These are phyloP conservation scores for Alca torda DNA, from an alignment of 2,797 vertebrate species.

Conservation along the genomic window DNA sequence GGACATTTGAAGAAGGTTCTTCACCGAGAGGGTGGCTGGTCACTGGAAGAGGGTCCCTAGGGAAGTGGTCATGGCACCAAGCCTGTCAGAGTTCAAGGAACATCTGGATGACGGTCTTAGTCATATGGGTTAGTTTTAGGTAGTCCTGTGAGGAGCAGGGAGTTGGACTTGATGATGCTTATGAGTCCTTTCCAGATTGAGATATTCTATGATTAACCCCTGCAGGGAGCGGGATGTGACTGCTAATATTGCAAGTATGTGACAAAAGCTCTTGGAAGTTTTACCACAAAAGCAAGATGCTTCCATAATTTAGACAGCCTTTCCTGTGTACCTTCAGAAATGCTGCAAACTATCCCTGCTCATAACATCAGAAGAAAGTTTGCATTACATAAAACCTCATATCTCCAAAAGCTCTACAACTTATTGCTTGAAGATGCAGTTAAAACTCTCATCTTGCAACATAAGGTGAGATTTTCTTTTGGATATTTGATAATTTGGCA, in stretches of 20 bases:
- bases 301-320: background rate
- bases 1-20: background rate
- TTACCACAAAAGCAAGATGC: background rate
- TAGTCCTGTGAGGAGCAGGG: background rate
- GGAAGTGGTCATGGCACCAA: background rate
- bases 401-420: background rate
- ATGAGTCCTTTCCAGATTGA: background rate
- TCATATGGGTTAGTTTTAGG: background rate
- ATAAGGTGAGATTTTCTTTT: background rate
- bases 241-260: background rate
- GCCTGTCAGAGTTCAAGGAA: background rate
- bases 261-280: background rate
- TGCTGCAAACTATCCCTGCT: background rate
- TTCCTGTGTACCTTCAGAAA: background rate
- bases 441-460: background rate
- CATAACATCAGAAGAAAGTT: background rate
- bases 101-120: fast-evolving
- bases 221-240: background rate
- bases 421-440: background rate
- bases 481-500: background rate
- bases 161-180: background rate
- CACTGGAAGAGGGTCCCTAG: background rate
- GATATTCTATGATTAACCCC: background rate
- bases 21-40: background rate
- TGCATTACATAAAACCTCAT: background rate